A percentile compares a stretch with the other conserved stretches of the same genome.
Conservation (phyloP, 2,113 vertebrate genomes). For the Pseudorhombus dupliciocellatus region DNA sequence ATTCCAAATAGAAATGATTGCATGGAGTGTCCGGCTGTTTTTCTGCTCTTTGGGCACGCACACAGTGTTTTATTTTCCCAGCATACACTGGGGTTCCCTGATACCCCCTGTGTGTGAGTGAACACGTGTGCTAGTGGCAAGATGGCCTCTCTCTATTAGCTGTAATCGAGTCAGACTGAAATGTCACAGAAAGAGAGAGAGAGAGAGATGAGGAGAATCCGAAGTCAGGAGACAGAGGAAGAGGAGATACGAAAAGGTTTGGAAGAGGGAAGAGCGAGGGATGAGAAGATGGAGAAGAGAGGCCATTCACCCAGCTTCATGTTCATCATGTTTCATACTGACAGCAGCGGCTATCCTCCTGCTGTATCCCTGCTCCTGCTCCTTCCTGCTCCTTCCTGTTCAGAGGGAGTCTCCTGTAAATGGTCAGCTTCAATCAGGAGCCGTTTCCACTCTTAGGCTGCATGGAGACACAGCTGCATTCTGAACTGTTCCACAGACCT, state of each 20-base stretch:
- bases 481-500: not conserved
- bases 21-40: not conserved
- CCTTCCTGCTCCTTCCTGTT: not conserved
- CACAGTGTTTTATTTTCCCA: constrained; percentile 30
- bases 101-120: constrained; percentile 16
- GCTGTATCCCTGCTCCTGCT: constrained; percentile 8
- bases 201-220: constrained; percentile 27
- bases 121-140: constrained; percentile 37
- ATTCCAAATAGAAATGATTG: not conserved
- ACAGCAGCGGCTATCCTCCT: constrained; percentile 11
- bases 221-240: constrained; percentile 11
- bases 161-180: constrained; percentile 69
- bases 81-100: constrained; percentile 20
- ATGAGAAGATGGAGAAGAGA: constrained; percentile 20
- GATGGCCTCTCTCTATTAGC: constrained; percentile 66
- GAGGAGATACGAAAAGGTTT: constrained; percentile 10
- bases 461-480: not conserved
- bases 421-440: not conserved
- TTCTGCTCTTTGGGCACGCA: constrained; percentile 9
- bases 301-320: constrained; percentile 13
- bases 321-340: constrained; percentile 44
- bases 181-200: constrained; percentile 47
- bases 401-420: constrained; percentile 2
- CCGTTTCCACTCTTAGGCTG: not conserved
- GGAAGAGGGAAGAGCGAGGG: constrained; percentile 13